Evolutionary conservation across 2,113 vertebrate genomes (phyloP).

Genomic region (Toxotes chatareus): DNA sequence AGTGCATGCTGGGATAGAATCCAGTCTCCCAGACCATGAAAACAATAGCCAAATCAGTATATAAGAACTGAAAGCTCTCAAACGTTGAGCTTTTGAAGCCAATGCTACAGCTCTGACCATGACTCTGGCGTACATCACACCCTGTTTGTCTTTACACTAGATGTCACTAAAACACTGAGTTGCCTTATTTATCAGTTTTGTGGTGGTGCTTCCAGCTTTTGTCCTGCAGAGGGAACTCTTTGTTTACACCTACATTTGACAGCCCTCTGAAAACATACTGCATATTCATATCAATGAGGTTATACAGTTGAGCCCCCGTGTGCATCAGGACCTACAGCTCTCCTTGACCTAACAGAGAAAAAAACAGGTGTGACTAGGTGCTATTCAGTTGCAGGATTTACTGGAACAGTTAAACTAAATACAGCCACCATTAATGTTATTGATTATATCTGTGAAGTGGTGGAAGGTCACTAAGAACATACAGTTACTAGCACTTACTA

Average conservation of each 20-base stretch:
- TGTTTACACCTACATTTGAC: background rate
- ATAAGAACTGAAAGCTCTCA: background rate
- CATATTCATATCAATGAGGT: background rate
- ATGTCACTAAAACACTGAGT: background rate
- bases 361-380: background rate
- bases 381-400: background rate
- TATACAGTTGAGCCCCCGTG: background rate
- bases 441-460: too few species aligned
- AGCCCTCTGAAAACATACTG: too few species aligned
- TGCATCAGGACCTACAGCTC: background rate
- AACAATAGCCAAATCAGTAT: background rate
- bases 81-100: background rate
- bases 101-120: background rate
- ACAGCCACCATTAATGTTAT: background rate
- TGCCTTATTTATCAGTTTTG: background rate
- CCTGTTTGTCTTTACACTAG: background rate
- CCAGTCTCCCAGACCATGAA: background rate
- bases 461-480: background rate
- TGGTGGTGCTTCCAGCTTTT: background rate
- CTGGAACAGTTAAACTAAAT: background rate
- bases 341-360: background rate
- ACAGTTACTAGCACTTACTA: too few species aligned
- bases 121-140: background rate
- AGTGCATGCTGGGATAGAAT: background rate
- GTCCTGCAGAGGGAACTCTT: constrained; percentile 54